Evolutionary conservation across 2,113 vertebrate genomes (phyloP).

Genomic region (Gobiocypris rarus): DNA sequence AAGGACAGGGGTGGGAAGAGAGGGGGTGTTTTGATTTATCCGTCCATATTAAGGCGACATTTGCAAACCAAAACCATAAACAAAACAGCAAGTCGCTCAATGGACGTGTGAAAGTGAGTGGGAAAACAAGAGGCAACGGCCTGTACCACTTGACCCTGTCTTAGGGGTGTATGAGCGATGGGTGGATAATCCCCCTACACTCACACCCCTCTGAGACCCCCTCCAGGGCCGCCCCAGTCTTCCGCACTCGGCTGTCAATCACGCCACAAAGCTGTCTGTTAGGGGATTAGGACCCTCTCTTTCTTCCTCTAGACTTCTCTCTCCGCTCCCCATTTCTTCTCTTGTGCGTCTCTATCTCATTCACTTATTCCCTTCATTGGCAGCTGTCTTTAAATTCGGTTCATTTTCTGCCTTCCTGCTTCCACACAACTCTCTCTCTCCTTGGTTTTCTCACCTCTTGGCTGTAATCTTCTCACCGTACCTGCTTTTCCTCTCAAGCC

Average conservation of each 20-base stretch:
- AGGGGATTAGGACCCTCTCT: conserved; percentile 73
- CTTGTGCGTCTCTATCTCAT: conserved; percentile 40
- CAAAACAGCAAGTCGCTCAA: conserved; percentile 62
- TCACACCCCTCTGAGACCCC: conserved; percentile 48
- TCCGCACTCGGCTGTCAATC: conserved; percentile 77
- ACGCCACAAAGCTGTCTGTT: conserved; percentile 79
- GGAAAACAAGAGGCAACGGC: conserved; percentile 70
- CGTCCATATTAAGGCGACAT: conserved; percentile 54
- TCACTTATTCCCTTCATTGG: conserved; percentile 43
- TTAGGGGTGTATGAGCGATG: conserved; percentile 56
- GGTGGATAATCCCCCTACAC: conserved; percentile 72
- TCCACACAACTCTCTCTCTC: conserved; percentile 29
- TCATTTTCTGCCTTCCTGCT: conserved; percentile 25
- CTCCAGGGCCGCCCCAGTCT: conserved; percentile 61
- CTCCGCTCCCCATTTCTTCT: conserved; percentile 2
- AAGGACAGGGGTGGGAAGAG: conserved; percentile 22
- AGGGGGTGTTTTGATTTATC: conserved; percentile 40
- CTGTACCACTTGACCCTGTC: conserved; percentile 79
- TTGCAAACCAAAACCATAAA: conserved; percentile 69
- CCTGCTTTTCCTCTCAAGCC: conserved; percentile 36
- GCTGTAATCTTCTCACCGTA: conserved; percentile 41
- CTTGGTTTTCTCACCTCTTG: conserved; percentile 31
- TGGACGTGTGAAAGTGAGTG: conserved; percentile 55
- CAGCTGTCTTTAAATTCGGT: conserved; percentile 23
- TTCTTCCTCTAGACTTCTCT: conserved; percentile 36